Evolutionary conservation across 2,797 vertebrate species (phyloP).

Genomic region (Prunella strophiata): DNA sequence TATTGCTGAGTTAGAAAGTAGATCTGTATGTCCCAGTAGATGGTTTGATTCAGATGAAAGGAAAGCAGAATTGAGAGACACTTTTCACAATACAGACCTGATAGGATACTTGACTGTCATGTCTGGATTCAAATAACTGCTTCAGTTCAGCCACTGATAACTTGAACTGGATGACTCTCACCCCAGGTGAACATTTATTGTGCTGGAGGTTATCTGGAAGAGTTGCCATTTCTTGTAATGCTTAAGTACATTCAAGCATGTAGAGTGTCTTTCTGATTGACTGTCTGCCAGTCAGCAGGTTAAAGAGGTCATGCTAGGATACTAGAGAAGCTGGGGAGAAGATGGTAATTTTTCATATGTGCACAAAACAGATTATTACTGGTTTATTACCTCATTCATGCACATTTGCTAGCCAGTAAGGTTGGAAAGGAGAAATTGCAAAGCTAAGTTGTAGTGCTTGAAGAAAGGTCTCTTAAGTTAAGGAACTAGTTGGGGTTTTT

Average conservation of each 20-base stretch:
- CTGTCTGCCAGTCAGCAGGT: neutral
- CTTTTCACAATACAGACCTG: fast-evolving
- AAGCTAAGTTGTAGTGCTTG: neutral
- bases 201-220: neutral
- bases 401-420: neutral
- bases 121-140: neutral
- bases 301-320: neutral
- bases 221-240: neutral
- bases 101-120: neutral
- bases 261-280: neutral
- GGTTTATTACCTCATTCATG: neutral
- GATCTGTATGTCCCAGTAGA: neutral
- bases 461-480: neutral
- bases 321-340: neutral
- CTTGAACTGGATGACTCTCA: neutral
- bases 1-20: neutral
- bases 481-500: neutral
- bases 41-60: neutral
- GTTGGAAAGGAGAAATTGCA: neutral
- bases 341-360: neutral
- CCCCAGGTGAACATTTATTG: neutral
- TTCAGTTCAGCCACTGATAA: neutral
- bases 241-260: neutral
- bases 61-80: neutral
- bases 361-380: neutral